Conservation (phyloP, 1,140 invertebrate species). For the Aphaenogaster rudis region DNA sequence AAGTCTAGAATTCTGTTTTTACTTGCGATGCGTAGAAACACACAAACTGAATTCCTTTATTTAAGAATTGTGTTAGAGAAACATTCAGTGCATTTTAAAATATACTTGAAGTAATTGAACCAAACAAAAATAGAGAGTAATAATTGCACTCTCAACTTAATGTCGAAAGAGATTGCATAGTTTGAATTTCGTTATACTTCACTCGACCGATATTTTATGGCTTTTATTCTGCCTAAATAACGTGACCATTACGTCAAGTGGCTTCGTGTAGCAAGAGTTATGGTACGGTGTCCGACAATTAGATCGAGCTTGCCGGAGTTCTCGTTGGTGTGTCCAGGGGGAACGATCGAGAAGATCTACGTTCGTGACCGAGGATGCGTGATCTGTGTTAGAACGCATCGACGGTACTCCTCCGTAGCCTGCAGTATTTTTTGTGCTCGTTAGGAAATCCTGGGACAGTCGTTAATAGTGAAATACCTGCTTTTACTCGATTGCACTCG, state of each 20-base stretch:
- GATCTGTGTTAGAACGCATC: constrained; percentile 57
- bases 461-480: constrained; percentile 63
- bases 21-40: not conserved
- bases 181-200: constrained; percentile 24
- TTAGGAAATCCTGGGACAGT: constrained; percentile 48
- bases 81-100: not conserved
- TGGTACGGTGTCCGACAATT: constrained; percentile 47
- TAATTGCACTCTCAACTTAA: not conserved
- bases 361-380: constrained; percentile 51
- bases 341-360: constrained; percentile 42
- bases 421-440: constrained; percentile 44
- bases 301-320: constrained; percentile 25
- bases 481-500: constrained; percentile 50
- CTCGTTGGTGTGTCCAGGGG: constrained; percentile 17
- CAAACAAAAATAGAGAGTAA: not conserved
- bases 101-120: not conserved
- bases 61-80: not conserved
- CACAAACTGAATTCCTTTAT: not conserved
- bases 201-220: constrained; percentile 17
- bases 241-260: constrained; percentile 29
- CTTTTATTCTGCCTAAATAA: constrained; percentile 36
- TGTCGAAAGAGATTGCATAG: not conserved
- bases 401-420: not conserved
- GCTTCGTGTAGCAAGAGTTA: constrained; percentile 26
- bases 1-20: not conserved